Base-by-base conservation (phyloP, 2,797 vertebrate genomes). In the Macrochelys suwanniensis region DNA sequence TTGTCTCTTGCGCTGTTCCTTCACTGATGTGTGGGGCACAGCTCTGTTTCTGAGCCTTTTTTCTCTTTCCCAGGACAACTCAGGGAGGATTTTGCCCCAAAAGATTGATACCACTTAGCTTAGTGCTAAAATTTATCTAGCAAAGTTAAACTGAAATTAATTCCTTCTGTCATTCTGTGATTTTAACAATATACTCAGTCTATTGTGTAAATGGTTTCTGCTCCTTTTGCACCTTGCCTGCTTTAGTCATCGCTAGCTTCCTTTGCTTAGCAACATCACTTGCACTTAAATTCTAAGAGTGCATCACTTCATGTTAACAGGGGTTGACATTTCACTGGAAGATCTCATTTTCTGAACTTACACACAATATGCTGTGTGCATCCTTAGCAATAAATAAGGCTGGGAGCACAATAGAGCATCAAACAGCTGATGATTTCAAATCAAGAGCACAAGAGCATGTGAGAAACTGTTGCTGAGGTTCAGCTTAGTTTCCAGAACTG, bases 251-350 rank as follows among this genome's bases (percentile, higher is more conserved):
- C 45, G 23, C 74, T 76, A 61, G 21, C 51, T 93, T 94, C 59
- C 93, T 95, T 88, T 53, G 28, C 91, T 92, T 94, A 91, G 82
- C 51, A 91, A 56, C 57, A 91, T 92, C 4, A 2, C 45, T 89
- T 88, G 85, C 7, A 11, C 91, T 95, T 96, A 78, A 82, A 86
- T 11, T 77, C 51, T 53, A 82, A 90, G 33, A 87, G 59, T 78
- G 33, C 65, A 78, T 80, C 25, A 5, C 68, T 95, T 33, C 51
- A 68, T 59, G 3, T 94, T 95, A 95, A 93, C 9, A 84, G 84
- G 47, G 59, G 79, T 71, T 95, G 95, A 92, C 94, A 92, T 68
- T 94, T 90, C 88, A 80, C 81, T 87, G 85, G 45, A 76, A 92
- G 85, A 84, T 91, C 88, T 94, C 71, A 86, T 93, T 89, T 87